Conservation (phyloP, 1,140 invertebrate species). For the Globodera rostochiensis region DNA sequence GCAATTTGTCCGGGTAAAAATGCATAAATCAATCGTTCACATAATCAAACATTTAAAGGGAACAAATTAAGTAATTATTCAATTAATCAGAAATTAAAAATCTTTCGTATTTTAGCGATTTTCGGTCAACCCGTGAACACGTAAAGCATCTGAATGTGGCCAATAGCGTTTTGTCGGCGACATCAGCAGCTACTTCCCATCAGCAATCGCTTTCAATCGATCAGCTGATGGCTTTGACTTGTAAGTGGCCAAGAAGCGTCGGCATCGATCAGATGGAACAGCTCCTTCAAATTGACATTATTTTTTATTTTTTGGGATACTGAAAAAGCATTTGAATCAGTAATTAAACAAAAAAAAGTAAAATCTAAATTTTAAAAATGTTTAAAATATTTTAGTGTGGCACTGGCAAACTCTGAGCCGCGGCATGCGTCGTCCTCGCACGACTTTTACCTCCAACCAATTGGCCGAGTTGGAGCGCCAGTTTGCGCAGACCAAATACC, state of each 20-base stretch:
- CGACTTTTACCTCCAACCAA: constrained; percentile 96
- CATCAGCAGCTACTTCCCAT: neutral
- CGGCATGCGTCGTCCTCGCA: constrained; percentile 83
- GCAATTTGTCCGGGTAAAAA: neutral
- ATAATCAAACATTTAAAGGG: too few species aligned
- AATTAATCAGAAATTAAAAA: too few species aligned
- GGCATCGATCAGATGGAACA: too few species aligned
- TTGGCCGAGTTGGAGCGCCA: constrained; percentile 95
- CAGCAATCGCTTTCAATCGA: neutral
- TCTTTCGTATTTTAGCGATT: too few species aligned
- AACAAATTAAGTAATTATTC: too few species aligned
- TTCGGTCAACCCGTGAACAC: too few species aligned
- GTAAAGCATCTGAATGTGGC: neutral
- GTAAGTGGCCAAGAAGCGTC: neutral
- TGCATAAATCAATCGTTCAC: neutral
- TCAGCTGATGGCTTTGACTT: neutral
- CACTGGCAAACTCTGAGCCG: constrained; percentile 74
- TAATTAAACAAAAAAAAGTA: too few species aligned
- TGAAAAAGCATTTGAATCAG: too few species aligned
- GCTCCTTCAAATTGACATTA: too few species aligned
- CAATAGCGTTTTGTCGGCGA: neutral
- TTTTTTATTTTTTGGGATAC: too few species aligned
- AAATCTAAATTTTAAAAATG: neutral
- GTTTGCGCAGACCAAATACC: constrained; percentile 97
- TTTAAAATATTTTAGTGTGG: constrained; percentile 50